Evolutionary conservation across 2,797 vertebrate species (phyloP), one percentile per base, ranked within the genome.

Genomic region (Vultur gryphus): DNA sequence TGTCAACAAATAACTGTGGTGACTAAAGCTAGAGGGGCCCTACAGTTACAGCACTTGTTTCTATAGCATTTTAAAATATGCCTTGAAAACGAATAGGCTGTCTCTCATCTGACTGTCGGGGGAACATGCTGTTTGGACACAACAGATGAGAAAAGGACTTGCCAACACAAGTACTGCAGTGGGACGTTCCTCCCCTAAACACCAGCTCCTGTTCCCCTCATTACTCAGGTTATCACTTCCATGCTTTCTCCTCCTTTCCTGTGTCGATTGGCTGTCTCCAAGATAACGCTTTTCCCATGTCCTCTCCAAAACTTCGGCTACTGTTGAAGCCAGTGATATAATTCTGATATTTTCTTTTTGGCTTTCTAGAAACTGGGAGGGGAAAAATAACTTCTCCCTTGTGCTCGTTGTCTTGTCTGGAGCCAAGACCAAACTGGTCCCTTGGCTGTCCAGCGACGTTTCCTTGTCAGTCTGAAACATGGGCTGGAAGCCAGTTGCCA

Each of bases 231-330:
- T 39, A 13, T 29, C 2, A 9, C 39, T 61, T 44, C 39, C 24
- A 6, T 20, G n/a, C 15, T n/a, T 23, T 35, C 18, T 24, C 12
- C 28, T 44, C 18, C 23, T 43, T 52, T 44, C 44, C 31, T 26
- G 26, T 28, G 55, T 21, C 18, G 1, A 18, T 51, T 7, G 2
- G 29, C 41, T 70, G 31, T 39, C 52, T 77, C 41, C 14, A 18
- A 52, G 9, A 9, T 5, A 46, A 54, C 5, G 4, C 13, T 39
- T 54, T 20, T 29, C n/a, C 18, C 28, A 6, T 0, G 1, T 48
- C 6, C 9, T 48, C 43, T 18, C n/a, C 69, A 55, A 31, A 76
- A 16, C 6, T 11, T 13, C 18, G 23, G 46, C 52, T 28, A 10
- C 13, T 39, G 18, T n/a, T 51, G 33, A 49, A 69, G 41, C 41